Conservation (phyloP, 2,888 invertebrate species). For the Sphaerophoria rueppellii region DNA sequence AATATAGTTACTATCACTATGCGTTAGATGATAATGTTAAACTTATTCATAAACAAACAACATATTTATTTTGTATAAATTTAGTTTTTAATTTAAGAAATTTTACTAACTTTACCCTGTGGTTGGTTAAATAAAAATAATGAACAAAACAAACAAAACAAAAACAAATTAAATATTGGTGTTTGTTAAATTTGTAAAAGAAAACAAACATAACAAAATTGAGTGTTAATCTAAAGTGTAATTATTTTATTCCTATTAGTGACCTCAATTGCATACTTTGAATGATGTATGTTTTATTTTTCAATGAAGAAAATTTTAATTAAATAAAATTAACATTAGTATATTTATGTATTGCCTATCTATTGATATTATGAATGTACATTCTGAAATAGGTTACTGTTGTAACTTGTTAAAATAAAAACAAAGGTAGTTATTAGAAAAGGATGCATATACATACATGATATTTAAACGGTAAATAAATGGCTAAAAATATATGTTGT, state of each 20-base stretch:
- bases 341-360: conserved; percentile 49
- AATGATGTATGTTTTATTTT: conserved; percentile 31
- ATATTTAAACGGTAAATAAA: conserved; percentile 65
- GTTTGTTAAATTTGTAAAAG: conserved; percentile 40
- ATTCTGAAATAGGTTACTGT: conserved; percentile 51
- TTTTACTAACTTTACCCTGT: conserved; percentile 5
- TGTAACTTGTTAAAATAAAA: conserved; percentile 31
- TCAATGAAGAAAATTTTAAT: conserved; percentile 6
- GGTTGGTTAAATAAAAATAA: background rate
- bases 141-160: background rate
- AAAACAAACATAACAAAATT: conserved; percentile 9
- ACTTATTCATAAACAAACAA: conserved; percentile 16
- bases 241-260: conserved; percentile 46
- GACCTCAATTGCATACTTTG: conserved; percentile 29
- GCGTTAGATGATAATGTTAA: conserved; percentile 18
- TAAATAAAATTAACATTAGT: conserved; percentile 31
- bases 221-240: conserved; percentile 47
- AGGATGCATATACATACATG: conserved; percentile 40
- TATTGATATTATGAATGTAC: conserved; percentile 19
- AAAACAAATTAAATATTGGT: conserved; percentile 6
- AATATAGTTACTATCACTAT: conserved; percentile 70
- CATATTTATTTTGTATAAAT: conserved; percentile 24
- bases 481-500: conserved; percentile 46
- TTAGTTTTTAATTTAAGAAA: conserved; percentile 36
- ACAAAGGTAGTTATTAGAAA: conserved; percentile 13